phyloP scores from a whole-genome alignment of 2,888 invertebrate species.

The Drosophila acutilabella region DNA sequence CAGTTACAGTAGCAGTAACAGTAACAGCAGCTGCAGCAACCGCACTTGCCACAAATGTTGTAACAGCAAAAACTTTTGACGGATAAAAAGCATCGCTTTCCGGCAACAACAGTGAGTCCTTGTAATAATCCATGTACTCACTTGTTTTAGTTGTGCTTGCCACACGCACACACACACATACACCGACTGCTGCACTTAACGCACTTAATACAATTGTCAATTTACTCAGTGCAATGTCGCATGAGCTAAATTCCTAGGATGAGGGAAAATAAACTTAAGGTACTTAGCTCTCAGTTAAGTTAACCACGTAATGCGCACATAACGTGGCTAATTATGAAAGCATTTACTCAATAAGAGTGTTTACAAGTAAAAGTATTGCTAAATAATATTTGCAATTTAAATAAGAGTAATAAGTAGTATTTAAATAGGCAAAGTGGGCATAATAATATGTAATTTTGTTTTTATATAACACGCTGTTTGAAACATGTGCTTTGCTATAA shows the following conservation, averaged over 20 bases:
- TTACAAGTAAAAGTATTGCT: not conserved
- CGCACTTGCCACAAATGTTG: conserved; percentile 44
- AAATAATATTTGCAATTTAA: not conserved
- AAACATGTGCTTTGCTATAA: not conserved
- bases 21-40: conserved; percentile 18
- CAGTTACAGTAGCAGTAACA: conserved; percentile 13
- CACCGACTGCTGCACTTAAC: conserved; percentile 57
- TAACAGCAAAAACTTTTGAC: conserved; percentile 40
- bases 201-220: conserved; percentile 74
- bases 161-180: conserved; percentile 18
- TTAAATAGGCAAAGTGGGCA: not conserved
- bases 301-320: conserved; percentile 32
- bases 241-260: conserved; percentile 17
- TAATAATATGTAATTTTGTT: not conserved
- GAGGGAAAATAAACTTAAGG: not conserved
- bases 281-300: conserved; percentile 30
- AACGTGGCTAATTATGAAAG: conserved; percentile 37
- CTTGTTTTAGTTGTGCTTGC: conserved; percentile 31
- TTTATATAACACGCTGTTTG: no score
- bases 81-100: conserved; percentile 37
- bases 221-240: conserved; percentile 49
- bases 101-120: conserved; percentile 55
- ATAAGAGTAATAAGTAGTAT: not conserved
- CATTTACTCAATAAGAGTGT: conserved; percentile 3
- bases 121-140: conserved; percentile 44